These are phyloP conservation scores for Nomada ruficornis DNA, from an alignment of 2,888 invertebrate genomes.

Conservation along the genomic window DNA sequence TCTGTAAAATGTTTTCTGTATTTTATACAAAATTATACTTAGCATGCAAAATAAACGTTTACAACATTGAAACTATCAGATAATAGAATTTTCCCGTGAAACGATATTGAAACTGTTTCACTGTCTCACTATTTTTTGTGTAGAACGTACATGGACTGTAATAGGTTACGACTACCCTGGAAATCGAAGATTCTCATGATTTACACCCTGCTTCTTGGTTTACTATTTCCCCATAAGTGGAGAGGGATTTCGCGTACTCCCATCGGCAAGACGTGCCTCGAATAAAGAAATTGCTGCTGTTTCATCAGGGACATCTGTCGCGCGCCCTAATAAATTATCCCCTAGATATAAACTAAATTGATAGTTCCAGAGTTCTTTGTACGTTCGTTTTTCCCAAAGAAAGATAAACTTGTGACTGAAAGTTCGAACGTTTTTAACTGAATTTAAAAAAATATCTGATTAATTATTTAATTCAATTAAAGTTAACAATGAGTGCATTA, in stretches of 20 bases:
- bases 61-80: neutral
- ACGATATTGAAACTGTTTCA: neutral
- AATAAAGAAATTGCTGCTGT: constrained; percentile 28
- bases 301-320: constrained; percentile 10
- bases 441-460: neutral
- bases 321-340: neutral
- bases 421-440: neutral
- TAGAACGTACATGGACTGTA: neutral
- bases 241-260: constrained; percentile 42
- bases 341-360: neutral
- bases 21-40: neutral
- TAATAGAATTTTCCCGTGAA: neutral
- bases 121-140: neutral
- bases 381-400: neutral
- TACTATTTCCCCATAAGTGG: constrained; percentile 49
- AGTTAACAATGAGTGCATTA: no score
- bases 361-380: neutral
- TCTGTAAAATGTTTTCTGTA: neutral
- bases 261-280: constrained; percentile 44
- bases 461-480: no score
- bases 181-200: constrained; percentile 20
- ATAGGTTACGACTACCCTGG: constrained; percentile 3
- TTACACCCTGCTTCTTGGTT: constrained; percentile 17
- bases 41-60: neutral
- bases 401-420: neutral